phyloP scores from a whole-genome alignment of 2,797 vertebrate genomes.

The Champsocephalus gunnari region DNA sequence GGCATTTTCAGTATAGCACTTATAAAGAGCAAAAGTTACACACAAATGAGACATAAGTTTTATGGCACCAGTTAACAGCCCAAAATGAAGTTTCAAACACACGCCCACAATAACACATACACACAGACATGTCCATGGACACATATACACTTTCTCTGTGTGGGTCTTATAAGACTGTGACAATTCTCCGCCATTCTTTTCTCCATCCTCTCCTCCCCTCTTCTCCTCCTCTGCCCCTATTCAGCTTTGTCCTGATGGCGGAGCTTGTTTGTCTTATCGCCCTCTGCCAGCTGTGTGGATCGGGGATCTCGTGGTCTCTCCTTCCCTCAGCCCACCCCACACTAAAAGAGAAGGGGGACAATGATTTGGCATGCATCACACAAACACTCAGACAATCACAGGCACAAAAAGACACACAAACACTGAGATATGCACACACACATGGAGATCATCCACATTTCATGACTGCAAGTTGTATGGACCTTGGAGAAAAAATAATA shows the following conservation, averaged over 20 bases:
- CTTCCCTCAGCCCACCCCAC: conserved; percentile 57
- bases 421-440: conserved; percentile 24
- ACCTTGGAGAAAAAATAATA: conserved; percentile 42
- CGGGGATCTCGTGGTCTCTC: conserved; percentile 64
- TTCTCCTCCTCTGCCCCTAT: conserved; percentile 61
- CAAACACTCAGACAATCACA: conserved; percentile 51
- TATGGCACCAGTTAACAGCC: conserved; percentile 51
- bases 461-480: conserved; percentile 39
- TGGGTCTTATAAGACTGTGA: conserved; percentile 59
- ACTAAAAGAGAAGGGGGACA: conserved; percentile 53
- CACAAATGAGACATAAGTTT: conserved; percentile 46
- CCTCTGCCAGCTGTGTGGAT: conserved; percentile 71
- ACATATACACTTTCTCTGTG: conserved; percentile 32
- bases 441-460: conserved; percentile 51
- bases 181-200: conserved; percentile 56
- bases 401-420: conserved; percentile 39
- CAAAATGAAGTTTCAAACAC: conserved; percentile 48
- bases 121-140: not conserved
- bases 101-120: conserved; percentile 13
- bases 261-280: conserved; percentile 76
- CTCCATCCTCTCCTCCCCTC: conserved; percentile 25
- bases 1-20: conserved; percentile 36
- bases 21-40: conserved; percentile 47
- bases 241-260: conserved; percentile 54
- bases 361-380: conserved; percentile 71